Base-by-base conservation (phyloP, 2,797 vertebrate species). In the Bryconaethiops microstoma region DNA sequence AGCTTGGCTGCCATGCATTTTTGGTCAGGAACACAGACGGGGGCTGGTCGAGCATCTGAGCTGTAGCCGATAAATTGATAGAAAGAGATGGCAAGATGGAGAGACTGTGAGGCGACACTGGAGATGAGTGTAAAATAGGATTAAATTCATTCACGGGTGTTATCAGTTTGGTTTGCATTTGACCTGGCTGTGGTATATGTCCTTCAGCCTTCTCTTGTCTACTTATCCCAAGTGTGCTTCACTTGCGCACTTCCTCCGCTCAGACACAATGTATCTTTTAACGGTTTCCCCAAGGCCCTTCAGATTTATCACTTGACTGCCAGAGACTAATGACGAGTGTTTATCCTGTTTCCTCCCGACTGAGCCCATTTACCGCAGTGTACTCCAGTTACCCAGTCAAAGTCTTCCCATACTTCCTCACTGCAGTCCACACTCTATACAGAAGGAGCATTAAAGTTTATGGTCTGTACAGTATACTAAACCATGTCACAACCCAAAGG, bases 21-120 rank as follows among this genome's bases (percentile, higher is more conserved):
- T 60, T 74, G 74, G 60, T 84, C 82, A 87, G 84, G 88, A 81
- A 87, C 84, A 87, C 78, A 87, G 87, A 85, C 64, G 80, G 84
- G 82, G 80, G 87, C 83, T 87, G 85, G 80, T 82, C 25, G 59
- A 80, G 87, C 88, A 40, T 74, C 40, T 78, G 52, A 68, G 48
- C 16, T 52, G 70, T 21, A 45, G 39, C 55, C 21, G 45, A 73
- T 77, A 77, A 50, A 74, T 64, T 42, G 85, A 74, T 81, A 10
- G 79, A 87, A 87, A 90, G 88, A 67, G 74, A 76, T 52, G 68
- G 82, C 77, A 82, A 87, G 82, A 82, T 76, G 76, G 84, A 79
- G 80, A 86, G 84, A 88, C 90, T 87, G 86, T 88, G 80, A 89
- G 82, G 87, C 82, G 88, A 85, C 85, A 84, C 78, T 88, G 69